Percentiles rank a stretch among this genome's conserved stretches.
These are phyloP conservation scores for Coenonympha glycerion DNA, from an alignment of 2,888 invertebrate genomes.

Conservation along the genomic window DNA sequence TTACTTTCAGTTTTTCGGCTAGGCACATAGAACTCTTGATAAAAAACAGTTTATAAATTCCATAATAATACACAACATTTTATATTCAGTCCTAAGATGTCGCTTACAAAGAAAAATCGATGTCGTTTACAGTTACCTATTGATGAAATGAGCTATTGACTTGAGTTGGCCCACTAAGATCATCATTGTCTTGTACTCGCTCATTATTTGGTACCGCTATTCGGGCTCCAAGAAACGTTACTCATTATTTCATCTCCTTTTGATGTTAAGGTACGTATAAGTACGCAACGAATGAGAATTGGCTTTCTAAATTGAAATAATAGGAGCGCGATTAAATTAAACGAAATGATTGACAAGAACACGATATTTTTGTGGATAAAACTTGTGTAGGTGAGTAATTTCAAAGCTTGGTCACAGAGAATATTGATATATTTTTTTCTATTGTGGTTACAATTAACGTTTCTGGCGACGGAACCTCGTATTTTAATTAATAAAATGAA, in stretches of 20 bases:
- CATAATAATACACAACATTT: too few relatives aligned
- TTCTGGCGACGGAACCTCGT: too few relatives aligned
- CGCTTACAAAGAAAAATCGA: conserved; percentile 35
- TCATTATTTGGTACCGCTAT: conserved; percentile 55
- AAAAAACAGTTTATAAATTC: too few relatives aligned
- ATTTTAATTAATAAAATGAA: too few relatives aligned
- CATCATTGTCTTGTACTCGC: conserved; percentile 51
- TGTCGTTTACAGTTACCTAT: conserved; percentile 56
- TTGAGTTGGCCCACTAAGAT: conserved; percentile 61
- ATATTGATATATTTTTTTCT: too few relatives aligned
- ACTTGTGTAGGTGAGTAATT: not conserved
- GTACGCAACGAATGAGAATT: too few relatives aligned
- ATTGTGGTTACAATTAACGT: too few relatives aligned
- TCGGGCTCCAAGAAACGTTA: conserved; percentile 18
- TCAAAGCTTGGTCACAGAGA: not conserved
- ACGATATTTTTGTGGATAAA: not conserved
- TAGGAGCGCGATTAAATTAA: not conserved
- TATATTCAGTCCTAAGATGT: conserved; percentile 3
- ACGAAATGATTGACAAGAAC: not conserved
- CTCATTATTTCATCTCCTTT: conserved; percentile 17
- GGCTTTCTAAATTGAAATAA: too few relatives aligned
- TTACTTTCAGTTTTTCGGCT: too few relatives aligned
- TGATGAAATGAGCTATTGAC: conserved; percentile 44
- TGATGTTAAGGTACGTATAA: not conserved
- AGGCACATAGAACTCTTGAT: too few relatives aligned